A percentile compares a stretch with the other conserved stretches of the same genome.
phyloP scores from a whole-genome alignment of 2,888 invertebrate genomes.

The Dilophus febrilis region DNA sequence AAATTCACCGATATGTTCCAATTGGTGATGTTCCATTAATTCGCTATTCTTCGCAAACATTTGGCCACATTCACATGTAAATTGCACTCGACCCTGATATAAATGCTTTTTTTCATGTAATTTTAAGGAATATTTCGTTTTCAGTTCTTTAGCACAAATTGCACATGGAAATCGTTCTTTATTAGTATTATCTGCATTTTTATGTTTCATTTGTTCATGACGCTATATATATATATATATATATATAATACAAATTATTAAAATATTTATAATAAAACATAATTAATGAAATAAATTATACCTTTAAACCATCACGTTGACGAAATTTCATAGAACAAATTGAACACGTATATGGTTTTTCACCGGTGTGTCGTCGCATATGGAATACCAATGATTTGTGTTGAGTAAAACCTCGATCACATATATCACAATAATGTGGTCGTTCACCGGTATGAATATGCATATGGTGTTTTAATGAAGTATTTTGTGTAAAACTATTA shows the following conservation, averaged over 20 bases:
- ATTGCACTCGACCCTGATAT: too few species aligned
- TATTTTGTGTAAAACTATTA: conserved; percentile 22
- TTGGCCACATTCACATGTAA: conserved; percentile 20
- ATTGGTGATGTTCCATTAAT: conserved; percentile 7
- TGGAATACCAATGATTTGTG: conserved; percentile 22
- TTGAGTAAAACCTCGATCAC: conserved; percentile 21
- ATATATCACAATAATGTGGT: conserved; percentile 20
- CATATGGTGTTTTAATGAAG: conserved; percentile 22
- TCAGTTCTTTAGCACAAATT: conserved; percentile 17
- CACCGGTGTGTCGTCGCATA: conserved; percentile 17
- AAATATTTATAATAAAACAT: too few species aligned
- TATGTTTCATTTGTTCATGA: conserved; percentile 18
- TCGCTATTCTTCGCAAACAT: conserved; percentile 9
- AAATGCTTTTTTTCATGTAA: conserved; percentile 20
- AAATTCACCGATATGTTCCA: conserved; percentile 11
- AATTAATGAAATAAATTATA: too few species aligned
- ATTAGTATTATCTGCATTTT: conserved; percentile 3
- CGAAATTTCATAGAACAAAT: conserved; percentile 20
- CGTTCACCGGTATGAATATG: conserved; percentile 22
- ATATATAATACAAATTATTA: too few species aligned
- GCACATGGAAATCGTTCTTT: conserved; percentile 14
- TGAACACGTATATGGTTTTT: conserved; percentile 22
- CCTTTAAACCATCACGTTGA: conserved; percentile 23
- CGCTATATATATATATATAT: too few species aligned
- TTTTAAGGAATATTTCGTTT: conserved; percentile 15